phyloP scores from a whole-genome alignment of 2,113 vertebrate genomes.

The Nothobranchius kuhntae region DNA sequence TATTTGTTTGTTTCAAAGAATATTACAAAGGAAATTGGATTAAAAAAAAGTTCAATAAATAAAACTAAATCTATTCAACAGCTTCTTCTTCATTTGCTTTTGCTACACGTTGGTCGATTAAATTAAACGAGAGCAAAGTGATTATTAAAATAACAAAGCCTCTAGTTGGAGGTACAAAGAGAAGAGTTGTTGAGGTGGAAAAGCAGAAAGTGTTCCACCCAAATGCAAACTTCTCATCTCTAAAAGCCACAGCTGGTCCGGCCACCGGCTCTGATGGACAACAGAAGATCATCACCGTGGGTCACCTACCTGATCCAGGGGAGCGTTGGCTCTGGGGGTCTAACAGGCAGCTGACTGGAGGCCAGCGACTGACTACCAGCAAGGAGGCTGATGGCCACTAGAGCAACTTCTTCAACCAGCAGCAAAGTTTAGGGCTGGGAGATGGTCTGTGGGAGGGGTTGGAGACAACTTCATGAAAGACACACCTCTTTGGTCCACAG shows the following conservation, averaged over 20 bases:
- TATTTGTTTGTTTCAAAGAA: too few relatives aligned
- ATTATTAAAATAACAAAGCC: not conserved
- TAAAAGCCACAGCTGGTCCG: not conserved
- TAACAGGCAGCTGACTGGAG: conserved; percentile 11
- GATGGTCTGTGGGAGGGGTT: conserved; percentile 70
- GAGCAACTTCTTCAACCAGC: conserved; percentile 57
- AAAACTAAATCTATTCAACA: too few relatives aligned
- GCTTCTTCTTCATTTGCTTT: too few relatives aligned
- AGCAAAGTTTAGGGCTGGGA: conserved; percentile 64
- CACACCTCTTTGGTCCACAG: conserved; percentile 69
- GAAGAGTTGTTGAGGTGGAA: not conserved
- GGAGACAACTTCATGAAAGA: conserved; percentile 58
- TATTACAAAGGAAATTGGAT: not conserved
- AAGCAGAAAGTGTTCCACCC: not conserved
- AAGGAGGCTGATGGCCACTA: conserved; percentile 32
- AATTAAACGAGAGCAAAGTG: not conserved
- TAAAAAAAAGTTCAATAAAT: too few relatives aligned
- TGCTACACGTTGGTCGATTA: not conserved
- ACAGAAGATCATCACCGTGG: not conserved
- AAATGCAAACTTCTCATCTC: conserved; percentile 8
- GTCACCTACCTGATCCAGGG: conserved; percentile 59
- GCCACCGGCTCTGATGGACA: not conserved
- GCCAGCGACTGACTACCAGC: conserved; percentile 8
- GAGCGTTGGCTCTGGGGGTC: not conserved
- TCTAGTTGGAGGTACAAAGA: not conserved